Evolutionary conservation across 37 sponge, comb jelly and placozoan species (phyloP), one percentile per base, ranked within the genome.

Genomic region (Halisarca cf. caerulea): DNA sequence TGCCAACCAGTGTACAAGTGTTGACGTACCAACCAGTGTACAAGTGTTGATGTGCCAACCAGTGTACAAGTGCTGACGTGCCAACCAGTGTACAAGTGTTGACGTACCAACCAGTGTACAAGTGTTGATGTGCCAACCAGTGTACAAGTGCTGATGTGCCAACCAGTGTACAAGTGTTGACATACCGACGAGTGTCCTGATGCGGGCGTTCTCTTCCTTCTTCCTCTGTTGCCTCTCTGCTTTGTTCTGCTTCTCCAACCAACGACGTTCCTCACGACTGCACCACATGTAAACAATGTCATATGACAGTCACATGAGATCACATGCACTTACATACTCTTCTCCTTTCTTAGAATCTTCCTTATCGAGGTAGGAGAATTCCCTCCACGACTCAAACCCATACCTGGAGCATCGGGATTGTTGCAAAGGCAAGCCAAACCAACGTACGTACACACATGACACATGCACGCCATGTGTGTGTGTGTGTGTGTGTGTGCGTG

Each of bases 231-330:
- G 85, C 9, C 99, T 64, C 21, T 82, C 93, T 21, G 89, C 81
- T 73, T 96, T 98, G 84, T 98, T 98, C 87, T 92, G 92, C 82
- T 94, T 94, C 83, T 96, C 99, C 71, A 96, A 62, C 91, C 95
- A 98, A 3, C 95, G 79, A 57, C 93, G 83, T 84, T 98, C 99
- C 66, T 98, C 97, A 51, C 97, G 95, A 75, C 93, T 95, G 66
- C 1, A 30, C n/a, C 1, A 37, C 14, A 28, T 27, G 64, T 3
- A 30, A 58, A 73, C 43, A 53, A 72, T 4, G 47, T 8, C 36
- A 66, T 2, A 54, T 23, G 6, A 84, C 3, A 45, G 37, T 47
- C 32, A 40, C 38, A 3, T 66, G 34, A 41, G 21, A 40, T 3
- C 51, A 28, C 18, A 20, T 0, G 0, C n/a, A 61, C 90, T 69